phyloP scores from a whole-genome alignment of 2,113 vertebrate species.

The Malurus elegans region DNA sequence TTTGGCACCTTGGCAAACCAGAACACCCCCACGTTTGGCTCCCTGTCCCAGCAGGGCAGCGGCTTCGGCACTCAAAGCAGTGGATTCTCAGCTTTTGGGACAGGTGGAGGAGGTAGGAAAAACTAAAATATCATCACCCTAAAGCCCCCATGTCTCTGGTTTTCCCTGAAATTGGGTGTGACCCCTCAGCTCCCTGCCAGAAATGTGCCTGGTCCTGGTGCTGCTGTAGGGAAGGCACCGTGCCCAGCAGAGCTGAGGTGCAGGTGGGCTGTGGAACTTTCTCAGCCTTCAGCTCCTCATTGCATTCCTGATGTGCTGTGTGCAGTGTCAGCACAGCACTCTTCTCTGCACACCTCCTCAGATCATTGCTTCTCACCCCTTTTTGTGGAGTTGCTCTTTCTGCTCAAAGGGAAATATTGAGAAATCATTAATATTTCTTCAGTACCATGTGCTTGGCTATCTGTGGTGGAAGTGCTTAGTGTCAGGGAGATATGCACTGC shows the following conservation, averaged over 20 bases:
- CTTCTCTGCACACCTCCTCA: neutral
- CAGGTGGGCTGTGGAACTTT: neutral
- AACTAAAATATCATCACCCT: neutral
- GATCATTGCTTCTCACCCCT: neutral
- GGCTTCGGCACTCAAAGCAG: slow-evolving; percentile 81
- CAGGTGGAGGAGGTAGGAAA: slow-evolving; percentile 75
- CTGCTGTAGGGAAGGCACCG: neutral
- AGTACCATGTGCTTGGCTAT: neutral
- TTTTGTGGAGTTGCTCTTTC: neutral
- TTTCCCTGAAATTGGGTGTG: neutral
- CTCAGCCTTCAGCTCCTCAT: neutral
- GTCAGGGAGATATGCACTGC: neutral
- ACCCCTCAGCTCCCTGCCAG: neutral
- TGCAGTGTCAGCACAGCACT: neutral
- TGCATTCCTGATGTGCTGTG: neutral
- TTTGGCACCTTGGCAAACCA: slow-evolving; percentile 88
- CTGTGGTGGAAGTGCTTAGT: neutral
- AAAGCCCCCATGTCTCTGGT: neutral
- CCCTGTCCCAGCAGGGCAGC: slow-evolving; percentile 80
- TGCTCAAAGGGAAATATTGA: neutral
- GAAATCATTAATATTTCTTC: neutral
- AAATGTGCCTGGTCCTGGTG: neutral
- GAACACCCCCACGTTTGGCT: slow-evolving; percentile 82
- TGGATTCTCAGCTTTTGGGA: slow-evolving; percentile 86
- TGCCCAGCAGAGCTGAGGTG: neutral